These are phyloP conservation scores for Piprites chloris DNA, from an alignment of 2,113 vertebrate genomes.

Conservation along the genomic window DNA sequence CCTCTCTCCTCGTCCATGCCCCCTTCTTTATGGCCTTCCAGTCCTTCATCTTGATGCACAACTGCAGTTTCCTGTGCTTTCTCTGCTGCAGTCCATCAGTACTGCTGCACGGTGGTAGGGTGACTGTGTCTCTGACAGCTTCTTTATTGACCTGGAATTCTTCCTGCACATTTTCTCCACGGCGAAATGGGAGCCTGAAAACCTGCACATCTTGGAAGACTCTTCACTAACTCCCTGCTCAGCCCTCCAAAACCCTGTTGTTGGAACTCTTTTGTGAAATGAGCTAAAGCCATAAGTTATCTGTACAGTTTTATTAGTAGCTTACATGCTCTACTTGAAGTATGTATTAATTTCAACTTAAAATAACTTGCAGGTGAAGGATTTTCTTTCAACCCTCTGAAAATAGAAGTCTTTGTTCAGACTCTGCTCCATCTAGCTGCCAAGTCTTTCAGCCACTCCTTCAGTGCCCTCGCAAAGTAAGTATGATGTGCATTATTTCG, in stretches of 20 bases:
- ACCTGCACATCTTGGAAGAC: background rate
- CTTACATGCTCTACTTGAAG: background rate
- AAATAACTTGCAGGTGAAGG: conserved; percentile 86
- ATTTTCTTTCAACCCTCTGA: conserved; percentile 93
- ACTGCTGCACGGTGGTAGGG: background rate
- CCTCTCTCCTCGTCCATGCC: background rate
- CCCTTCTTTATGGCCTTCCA: background rate
- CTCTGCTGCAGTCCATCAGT: background rate
- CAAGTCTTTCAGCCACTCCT: conserved; percentile 98
- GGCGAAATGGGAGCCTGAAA: background rate
- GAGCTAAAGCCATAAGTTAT: background rate
- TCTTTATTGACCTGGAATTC: background rate
- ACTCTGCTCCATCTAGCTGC: conserved; percentile 91
- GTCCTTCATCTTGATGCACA: background rate
- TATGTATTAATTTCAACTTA: background rate
- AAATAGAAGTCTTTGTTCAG: conserved; percentile 97
- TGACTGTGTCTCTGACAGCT: background rate
- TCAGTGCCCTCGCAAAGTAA: conserved; percentile 97
- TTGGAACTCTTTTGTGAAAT: background rate
- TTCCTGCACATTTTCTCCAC: background rate
- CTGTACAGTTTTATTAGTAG: background rate
- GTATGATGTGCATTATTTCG: conserved; percentile 33
- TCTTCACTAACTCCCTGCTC: background rate
- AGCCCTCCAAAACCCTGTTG: background rate
- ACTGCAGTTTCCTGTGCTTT: background rate